These are phyloP conservation scores for Tyrannus savana DNA, from an alignment of 2,113 vertebrate species.

Conservation along the genomic window DNA sequence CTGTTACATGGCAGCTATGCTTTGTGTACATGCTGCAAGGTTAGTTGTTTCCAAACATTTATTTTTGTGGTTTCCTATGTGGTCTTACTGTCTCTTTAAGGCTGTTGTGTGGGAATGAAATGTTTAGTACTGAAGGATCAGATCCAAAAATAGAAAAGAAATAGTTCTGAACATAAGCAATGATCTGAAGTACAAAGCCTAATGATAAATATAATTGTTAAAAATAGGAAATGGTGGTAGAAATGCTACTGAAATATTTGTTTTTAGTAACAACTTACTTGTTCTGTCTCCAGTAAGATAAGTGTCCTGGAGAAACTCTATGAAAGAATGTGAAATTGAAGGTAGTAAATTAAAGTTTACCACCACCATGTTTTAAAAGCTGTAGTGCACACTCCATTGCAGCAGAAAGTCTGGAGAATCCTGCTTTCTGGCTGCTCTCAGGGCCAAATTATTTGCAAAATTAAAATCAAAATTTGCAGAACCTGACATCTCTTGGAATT, in stretches of 20 bases:
- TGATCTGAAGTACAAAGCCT: slow-evolving; percentile 18
- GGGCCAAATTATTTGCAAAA: background rate
- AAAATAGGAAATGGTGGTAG: slow-evolving; percentile 30
- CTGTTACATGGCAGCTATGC: background rate
- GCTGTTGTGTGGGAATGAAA: slow-evolving; percentile 55
- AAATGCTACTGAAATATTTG: background rate
- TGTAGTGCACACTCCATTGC: background rate
- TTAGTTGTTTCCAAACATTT: background rate
- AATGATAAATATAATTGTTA: slow-evolving; percentile 19
- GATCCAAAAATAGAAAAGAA: slow-evolving; percentile 62
- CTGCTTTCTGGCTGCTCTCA: background rate
- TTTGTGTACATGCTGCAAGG: background rate
- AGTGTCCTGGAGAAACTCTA: background rate
- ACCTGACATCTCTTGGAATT: background rate
- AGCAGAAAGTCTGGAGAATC: background rate
- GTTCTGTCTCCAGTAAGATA: background rate
- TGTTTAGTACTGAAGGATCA: slow-evolving; percentile 30
- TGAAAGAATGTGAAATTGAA: background rate
- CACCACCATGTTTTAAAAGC: background rate
- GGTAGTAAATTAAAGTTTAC: background rate
- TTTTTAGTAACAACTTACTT: slow-evolving; percentile 1
- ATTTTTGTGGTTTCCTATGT: background rate
- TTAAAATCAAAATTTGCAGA: background rate
- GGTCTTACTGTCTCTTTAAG: slow-evolving; percentile 41
- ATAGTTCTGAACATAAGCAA: slow-evolving; percentile 33